Evolutionary conservation across 2,888 invertebrate species (phyloP).

Genomic region (Chelonus formosanus): DNA sequence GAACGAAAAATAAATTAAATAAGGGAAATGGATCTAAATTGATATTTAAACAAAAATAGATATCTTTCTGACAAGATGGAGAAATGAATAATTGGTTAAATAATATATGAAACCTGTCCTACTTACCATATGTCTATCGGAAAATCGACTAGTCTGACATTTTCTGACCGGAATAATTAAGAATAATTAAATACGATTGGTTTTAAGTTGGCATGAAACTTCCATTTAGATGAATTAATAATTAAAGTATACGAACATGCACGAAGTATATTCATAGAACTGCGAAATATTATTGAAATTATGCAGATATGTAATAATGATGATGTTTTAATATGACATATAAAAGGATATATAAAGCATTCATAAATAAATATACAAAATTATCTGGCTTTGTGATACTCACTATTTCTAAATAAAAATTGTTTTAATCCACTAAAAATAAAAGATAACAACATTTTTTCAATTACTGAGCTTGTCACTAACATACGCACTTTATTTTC

Average conservation of each 20-base stretch:
- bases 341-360: too few species aligned
- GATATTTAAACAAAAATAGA: not conserved
- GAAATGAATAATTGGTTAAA: constrained; percentile 16
- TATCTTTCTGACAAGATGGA: constrained; percentile 12
- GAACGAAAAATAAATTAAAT: too few species aligned
- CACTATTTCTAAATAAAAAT: not conserved
- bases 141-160: constrained; percentile 22
- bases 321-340: too few species aligned
- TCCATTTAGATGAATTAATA: constrained; percentile 14
- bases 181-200: constrained; percentile 21
- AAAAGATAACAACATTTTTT: constrained; percentile 25
- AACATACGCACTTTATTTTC: constrained; percentile 22
- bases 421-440: not conserved
- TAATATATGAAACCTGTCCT: constrained; percentile 20
- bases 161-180: constrained; percentile 18
- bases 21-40: constrained; percentile 5
- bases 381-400: too few species aligned
- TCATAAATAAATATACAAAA: too few species aligned
- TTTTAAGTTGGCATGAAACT: constrained; percentile 10
- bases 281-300: not conserved
- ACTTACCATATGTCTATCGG: constrained; percentile 19
- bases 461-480: constrained; percentile 41
- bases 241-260: not conserved
- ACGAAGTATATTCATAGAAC: constrained; percentile 6
- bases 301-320: not conserved